phyloP scores from a whole-genome alignment of 1,140 invertebrate genomes.

The Papilio dardanus region DNA sequence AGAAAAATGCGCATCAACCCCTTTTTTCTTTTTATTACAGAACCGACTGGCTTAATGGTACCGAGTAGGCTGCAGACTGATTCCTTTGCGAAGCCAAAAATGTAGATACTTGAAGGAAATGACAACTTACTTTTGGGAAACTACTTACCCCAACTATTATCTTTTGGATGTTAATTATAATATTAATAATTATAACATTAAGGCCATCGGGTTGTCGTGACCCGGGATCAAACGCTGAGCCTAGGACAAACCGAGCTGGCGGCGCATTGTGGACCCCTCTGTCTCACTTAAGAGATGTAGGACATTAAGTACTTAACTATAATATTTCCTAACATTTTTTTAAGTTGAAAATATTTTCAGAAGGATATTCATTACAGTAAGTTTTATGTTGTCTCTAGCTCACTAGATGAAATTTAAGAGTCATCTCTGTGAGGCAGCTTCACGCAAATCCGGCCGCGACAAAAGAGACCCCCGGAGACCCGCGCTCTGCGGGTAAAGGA shows the following conservation, averaged over 20 bases:
- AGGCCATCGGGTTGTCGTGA: no score
- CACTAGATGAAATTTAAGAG: slow-evolving; percentile 68
- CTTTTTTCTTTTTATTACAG: slow-evolving; percentile 1
- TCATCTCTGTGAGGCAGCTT: slow-evolving; percentile 53
- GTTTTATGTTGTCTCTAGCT: slow-evolving; percentile 59
- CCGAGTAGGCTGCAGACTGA: neutral
- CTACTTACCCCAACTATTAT: no score
- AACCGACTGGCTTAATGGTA: neutral
- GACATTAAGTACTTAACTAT: no score
- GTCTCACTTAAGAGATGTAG: no score
- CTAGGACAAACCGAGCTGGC: no score
- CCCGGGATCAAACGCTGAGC: no score
- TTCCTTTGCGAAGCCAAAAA: neutral
- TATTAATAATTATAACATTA: no score
- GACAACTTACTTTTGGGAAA: no score
- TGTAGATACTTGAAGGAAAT: neutral
- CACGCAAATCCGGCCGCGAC: slow-evolving; percentile 62
- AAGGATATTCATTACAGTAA: slow-evolving; percentile 50
- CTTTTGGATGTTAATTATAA: no score
- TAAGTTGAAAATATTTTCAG: slow-evolving; percentile 18
- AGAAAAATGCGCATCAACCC: slow-evolving; percentile 11
- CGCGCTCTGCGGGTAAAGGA: slow-evolving; percentile 61
- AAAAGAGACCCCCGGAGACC: slow-evolving; percentile 56
- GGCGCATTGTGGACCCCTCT: no score
- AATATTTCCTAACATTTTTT: neutral